Base-by-base conservation (phyloP, 2,888 invertebrate genomes). In the Rhagonycha lutea region DNA sequence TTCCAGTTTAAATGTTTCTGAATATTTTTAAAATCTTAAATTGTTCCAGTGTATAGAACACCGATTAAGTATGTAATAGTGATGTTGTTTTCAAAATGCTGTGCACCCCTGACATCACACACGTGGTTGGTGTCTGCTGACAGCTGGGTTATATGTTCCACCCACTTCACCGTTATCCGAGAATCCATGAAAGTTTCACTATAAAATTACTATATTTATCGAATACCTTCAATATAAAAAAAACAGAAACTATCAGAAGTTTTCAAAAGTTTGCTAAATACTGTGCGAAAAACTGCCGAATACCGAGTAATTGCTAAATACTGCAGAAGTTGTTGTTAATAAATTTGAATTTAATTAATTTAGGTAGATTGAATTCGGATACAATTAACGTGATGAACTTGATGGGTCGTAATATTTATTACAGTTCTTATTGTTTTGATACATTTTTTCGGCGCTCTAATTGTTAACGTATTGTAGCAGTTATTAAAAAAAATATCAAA, bases 81-180 rank as follows among this genome's bases (percentile, higher is more conserved):
- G 12, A 24, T 65, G 23, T 65, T 65, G 11, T 62, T 18, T 62
- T 14, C 12, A 14, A 65, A 24, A 73, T 67, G 28, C n/a, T 78
- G 77, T 69, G 14, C 77, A 78, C 75, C 77, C 77, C 77, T 78
- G 75, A 72, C 73, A 70, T 47, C 62, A 78, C 81, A 82, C 82
- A 82, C 81, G 82, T 82, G 82, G 82, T 81, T 78, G 81, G 77
- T 81, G 75, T 81, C 81, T 80, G 79, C 79, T 81, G 82, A 81
- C 82, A 82, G 82, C 81, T 82, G 82, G 79, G 80, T 75, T 72
- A 61, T 72, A 61, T 75, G 79, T 79, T 79, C 81, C 80, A 79
- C 82, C 80, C 81, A 81, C 78, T 78, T 79, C 81, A 77, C 81
- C 80, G 80, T 80, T 82, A 80, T 72, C 32, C 70, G 70, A 62